Conservation (phyloP, 2,797 vertebrate genomes). For the Rhinella marina region DNA sequence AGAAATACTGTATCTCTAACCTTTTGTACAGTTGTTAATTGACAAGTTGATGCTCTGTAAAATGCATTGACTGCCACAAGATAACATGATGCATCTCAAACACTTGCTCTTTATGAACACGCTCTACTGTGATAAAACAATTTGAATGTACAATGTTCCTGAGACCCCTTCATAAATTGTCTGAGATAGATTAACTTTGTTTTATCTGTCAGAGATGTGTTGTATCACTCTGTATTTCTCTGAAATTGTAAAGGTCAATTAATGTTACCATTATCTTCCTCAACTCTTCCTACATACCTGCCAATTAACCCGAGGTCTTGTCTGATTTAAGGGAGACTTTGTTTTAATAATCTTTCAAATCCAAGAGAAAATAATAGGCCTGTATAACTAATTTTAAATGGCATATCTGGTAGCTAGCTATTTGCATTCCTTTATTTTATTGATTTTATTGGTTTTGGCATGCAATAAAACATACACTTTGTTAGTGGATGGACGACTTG, state of each 20-base stretch:
- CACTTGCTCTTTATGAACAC: conserved; percentile 55
- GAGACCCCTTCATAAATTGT: conserved; percentile 38
- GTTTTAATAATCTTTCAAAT: conserved; percentile 52
- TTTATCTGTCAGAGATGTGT: conserved; percentile 55
- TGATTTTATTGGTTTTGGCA: conserved; percentile 41
- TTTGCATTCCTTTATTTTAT: conserved; percentile 19
- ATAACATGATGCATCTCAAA: conserved; percentile 44
- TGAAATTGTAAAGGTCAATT: conserved; percentile 57
- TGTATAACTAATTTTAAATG: conserved; percentile 39
- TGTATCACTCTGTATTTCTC: conserved; percentile 56
- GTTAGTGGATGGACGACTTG: background rate
- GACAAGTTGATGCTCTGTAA: conserved; percentile 41
- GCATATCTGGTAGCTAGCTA: conserved; percentile 19
- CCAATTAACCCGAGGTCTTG: conserved; percentile 60
- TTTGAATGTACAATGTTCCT: conserved; percentile 58
- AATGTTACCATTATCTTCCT: conserved; percentile 58
- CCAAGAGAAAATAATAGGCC: conserved; percentile 16
- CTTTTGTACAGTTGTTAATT: conserved; percentile 53
- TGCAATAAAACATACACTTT: conserved; percentile 18
- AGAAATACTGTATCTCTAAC: conserved; percentile 34
- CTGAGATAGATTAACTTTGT: conserved; percentile 56
- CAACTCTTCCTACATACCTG: conserved; percentile 56
- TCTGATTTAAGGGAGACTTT: conserved; percentile 50
- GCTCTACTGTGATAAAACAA: conserved; percentile 55
- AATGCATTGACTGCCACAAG: conserved; percentile 44